Conservation (phyloP, 2,113 vertebrate genomes). For the Hydrochoerus hydrochaeris region DNA sequence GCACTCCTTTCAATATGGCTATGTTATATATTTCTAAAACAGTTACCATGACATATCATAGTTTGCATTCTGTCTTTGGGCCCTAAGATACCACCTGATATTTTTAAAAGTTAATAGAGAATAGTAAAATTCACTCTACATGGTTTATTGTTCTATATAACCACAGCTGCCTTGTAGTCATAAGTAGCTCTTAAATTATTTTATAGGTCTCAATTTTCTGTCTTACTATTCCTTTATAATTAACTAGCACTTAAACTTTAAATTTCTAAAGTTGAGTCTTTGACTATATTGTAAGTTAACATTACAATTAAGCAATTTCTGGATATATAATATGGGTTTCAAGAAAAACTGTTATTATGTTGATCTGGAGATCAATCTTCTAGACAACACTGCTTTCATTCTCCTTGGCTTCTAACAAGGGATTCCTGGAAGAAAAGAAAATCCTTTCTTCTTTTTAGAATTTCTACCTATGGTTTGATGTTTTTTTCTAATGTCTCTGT, state of each 20-base stretch:
- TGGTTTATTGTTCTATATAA: not conserved
- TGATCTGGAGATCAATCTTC: not conserved
- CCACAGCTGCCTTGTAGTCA: not conserved
- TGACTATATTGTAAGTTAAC: not conserved
- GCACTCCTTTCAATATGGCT: not conserved
- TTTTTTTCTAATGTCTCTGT: not conserved
- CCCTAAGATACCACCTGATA: not conserved
- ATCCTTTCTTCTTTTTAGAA: not conserved
- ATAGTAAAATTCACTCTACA: not conserved
- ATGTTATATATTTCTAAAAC: not conserved
- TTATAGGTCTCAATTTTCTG: not conserved
- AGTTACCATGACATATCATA: not conserved
- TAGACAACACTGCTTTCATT: not conserved
- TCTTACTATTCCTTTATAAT: not conserved
- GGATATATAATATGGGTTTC: not conserved
- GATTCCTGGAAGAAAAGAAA: not conserved
- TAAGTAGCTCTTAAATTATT: not conserved
- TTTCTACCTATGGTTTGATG: not conserved
- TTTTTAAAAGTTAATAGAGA: not conserved
- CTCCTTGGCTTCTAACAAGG: not conserved
- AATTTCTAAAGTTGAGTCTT: not conserved
- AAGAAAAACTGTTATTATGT: not conserved
- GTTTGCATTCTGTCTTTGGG: not conserved
- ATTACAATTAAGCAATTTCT: not conserved
- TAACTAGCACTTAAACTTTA: not conserved